Evolutionary conservation across 1,140 invertebrate genomes (phyloP), one percentile per base, ranked within the genome.

Genomic region (Atta texana): DNA sequence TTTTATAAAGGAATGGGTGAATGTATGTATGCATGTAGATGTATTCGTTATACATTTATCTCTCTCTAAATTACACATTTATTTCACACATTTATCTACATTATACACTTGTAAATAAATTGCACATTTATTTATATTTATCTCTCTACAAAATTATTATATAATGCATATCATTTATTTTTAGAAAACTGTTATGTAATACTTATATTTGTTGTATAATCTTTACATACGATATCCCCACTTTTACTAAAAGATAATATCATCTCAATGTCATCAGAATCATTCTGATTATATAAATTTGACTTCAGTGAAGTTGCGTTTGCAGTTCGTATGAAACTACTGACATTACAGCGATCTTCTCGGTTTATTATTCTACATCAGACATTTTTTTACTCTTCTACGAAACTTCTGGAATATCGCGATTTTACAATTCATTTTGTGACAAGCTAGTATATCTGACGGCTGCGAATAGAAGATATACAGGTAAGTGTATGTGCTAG

Each of bases 401-500:
- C 31, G 31, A 59, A 10, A 31, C 0, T 24, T 24, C 24, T n/a
- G 2, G 7, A 66, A 34, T n/a, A 34, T 14, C 18, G 31, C 14
- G 39, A 51, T 49, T 51, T 57, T 78, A 4, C 10, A 78, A 39
- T 51, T 18, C 5, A 21, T 69, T 21, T 68, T 3, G 7, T 64
- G 34, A 34, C 3, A 18, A 78, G 31, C 12, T 53, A 34, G 6
- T 53, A 16, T 5, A 55, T 7, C n/a, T 21, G 39, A 49, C 39
- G 12, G 24, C 14, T 1, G 3, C 53, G 14, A 59, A 44, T 16
- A 82, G 39, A 39, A 74, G 28, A 63, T 49, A 74, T 14, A 24
- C 24, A 49, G 0, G 55, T 84, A 84, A 84, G 80, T 61, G 34
- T 10, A 14, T 34, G 14, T 14, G 16, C 28, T 61, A 57, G 8